Percentiles rank a stretch among this genome's conserved stretches.
Evolutionary conservation across 2,797 vertebrate species (phyloP).

Genomic region (Gymnopithys bicolor): DNA sequence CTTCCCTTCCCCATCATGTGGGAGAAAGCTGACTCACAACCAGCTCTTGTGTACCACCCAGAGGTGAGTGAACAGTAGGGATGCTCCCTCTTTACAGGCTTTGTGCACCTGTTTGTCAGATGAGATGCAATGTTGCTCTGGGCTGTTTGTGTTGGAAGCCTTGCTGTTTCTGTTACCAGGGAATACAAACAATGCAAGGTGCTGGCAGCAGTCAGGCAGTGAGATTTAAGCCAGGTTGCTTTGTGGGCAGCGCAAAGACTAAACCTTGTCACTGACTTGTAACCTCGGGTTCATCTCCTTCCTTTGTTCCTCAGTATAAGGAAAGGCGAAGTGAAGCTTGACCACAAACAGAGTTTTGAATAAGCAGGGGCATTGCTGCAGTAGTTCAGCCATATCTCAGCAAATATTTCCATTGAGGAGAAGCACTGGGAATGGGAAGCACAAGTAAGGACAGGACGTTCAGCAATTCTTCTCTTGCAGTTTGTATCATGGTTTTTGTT

Average conservation of each 20-base stretch:
- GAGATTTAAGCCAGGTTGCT: background rate
- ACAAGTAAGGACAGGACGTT: background rate
- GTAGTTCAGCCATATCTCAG: rapidly evolving
- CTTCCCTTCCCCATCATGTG: background rate
- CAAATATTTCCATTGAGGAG: background rate
- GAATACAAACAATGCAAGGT: background rate
- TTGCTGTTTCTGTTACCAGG: background rate
- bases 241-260: background rate
- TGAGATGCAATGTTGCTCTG: rapidly evolving
- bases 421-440: background rate
- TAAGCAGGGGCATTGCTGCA: background rate
- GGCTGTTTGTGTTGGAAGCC: background rate
- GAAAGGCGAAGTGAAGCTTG: background rate
- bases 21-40: background rate
- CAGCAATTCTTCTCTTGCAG: background rate
- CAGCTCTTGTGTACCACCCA: background rate
- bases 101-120: background rate
- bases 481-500: background rate
- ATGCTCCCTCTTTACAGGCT: background rate
- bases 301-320: background rate
- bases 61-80: background rate
- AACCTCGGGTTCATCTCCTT: background rate
- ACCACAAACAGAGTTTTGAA: background rate
- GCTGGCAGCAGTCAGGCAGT: background rate
- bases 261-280: background rate